These are phyloP conservation scores for Paramormyrops hopkinsi DNA, from an alignment of 2,797 vertebrate genomes.

Conservation along the genomic window DNA sequence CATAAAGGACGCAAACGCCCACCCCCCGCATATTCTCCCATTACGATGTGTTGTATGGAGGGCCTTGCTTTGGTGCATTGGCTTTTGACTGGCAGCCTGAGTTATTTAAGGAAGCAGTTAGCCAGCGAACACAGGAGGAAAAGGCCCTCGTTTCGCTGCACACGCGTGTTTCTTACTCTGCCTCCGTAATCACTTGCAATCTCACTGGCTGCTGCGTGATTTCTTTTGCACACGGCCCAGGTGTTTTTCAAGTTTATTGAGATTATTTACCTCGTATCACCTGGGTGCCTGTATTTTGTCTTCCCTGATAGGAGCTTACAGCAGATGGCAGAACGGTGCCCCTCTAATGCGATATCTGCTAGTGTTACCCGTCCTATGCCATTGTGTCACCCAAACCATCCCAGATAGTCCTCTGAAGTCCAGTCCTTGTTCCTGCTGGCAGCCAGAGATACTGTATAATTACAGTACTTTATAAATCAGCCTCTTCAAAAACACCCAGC, in stretches of 20 bases:
- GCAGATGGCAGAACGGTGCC: neutral
- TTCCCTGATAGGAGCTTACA: neutral
- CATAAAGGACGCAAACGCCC: neutral
- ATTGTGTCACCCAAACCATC: neutral
- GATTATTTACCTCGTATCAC: neutral
- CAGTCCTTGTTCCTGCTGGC: neutral
- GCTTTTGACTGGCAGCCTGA: neutral
- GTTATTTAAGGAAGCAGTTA: slow-evolving; percentile 4
- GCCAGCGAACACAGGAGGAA: neutral
- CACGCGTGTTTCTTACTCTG: neutral
- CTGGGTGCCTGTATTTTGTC: neutral
- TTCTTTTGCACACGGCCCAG: neutral
- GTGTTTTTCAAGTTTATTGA: neutral
- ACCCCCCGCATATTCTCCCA: neutral
- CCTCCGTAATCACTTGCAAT: neutral
- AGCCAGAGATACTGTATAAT: neutral
- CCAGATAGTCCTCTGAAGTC: neutral
- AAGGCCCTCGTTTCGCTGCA: neutral
- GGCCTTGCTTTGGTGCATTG: neutral
- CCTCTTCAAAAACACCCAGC: neutral
- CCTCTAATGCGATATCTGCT: neutral
- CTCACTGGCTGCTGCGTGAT: neutral
- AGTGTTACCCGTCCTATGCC: neutral
- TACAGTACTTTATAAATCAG: neutral
- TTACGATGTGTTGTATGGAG: neutral